Conservation (phyloP, 2,888 invertebrate genomes). For the Sinelater perroti region DNA sequence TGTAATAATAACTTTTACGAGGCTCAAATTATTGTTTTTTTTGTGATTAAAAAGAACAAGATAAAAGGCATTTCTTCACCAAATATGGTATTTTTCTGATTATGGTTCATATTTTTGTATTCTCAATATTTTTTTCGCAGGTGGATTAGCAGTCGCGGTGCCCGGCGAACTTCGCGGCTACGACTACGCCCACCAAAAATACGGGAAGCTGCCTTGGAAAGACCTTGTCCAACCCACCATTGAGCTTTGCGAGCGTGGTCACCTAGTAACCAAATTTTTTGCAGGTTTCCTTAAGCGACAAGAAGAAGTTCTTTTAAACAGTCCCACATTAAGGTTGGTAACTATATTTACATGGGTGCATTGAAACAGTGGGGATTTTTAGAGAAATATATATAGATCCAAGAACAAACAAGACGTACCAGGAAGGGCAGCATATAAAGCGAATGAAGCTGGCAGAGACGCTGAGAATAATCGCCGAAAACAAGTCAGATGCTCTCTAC, state of each 20-base stretch:
- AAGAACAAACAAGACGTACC: constrained; percentile 56
- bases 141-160: constrained; percentile 81
- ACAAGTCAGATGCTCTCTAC: constrained; percentile 66
- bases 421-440: constrained; percentile 59
- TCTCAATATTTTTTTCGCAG: too few relatives aligned
- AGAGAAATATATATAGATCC: constrained; percentile 58
- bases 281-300: constrained; percentile 45
- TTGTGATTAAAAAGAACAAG: too few relatives aligned
- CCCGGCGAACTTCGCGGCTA: constrained; percentile 91
- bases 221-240: constrained; percentile 82
- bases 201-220: constrained; percentile 81
- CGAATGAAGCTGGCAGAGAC: constrained; percentile 64
- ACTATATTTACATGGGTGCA: background rate
- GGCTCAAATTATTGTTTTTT: too few relatives aligned
- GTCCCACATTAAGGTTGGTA: constrained; percentile 59
- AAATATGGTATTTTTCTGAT: too few relatives aligned
- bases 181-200: constrained; percentile 76
- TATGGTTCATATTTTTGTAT: too few relatives aligned
- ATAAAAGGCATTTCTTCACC: too few relatives aligned
- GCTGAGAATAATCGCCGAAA: constrained; percentile 62
- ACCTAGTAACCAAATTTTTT: constrained; percentile 66
- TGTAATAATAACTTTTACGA: too few relatives aligned
- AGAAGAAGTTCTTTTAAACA: constrained; percentile 35
- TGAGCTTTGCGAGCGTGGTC: constrained; percentile 76
- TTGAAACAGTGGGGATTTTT: constrained; percentile 4